Evolutionary conservation across 2,113 vertebrate genomes (phyloP), one percentile per base, ranked within the genome.

Genomic region (Misgurnus anguillicaudatus): DNA sequence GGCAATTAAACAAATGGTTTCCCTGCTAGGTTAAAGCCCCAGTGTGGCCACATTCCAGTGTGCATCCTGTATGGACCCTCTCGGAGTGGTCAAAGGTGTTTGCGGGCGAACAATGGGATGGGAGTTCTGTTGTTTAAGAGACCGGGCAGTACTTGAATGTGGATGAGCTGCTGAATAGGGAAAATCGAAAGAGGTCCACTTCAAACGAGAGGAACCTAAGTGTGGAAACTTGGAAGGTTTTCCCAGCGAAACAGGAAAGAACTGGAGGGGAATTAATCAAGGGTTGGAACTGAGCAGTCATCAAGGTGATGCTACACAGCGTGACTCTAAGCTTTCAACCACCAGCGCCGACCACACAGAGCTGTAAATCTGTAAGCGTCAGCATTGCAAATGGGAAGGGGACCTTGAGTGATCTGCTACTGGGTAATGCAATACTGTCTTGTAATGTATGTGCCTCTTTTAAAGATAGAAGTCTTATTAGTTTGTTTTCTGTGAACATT

Each of bases 1-100:
- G 72, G 76, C 84, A 84, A 86, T 86, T 82, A 89, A 89, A 80
- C 76, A 71, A 85, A 84, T 82, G 80, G 77, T 78, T 70, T 84
- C 71, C 53, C 64, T 67, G 16, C 67, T 57, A 57, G 21, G 77
- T 67, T 66, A 80, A 85, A 86, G 45, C 70, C 84, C 83, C 83
- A 39, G 41, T 69, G 41, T 47, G 85, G 79, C 82, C 69, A 81
- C 80, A 78, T 84, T 85, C 80, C 83, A 67, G 31, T 84, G 81
- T 75, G 48, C 57, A 51, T 84, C 47, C 58, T 72, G 55, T 64
- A 55, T 74, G 62, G 55, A 6, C 57, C 45, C 19, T 70, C 19
- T 70, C 57, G 82, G 84, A 78, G 47, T 74, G 80, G 85, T 85
- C 80, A 77, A 79, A 77, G 39, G 73, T 82, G 55, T 75, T 80